Base-by-base conservation (phyloP, 2,888 invertebrate genomes). In the Periphyllus acericola region DNA sequence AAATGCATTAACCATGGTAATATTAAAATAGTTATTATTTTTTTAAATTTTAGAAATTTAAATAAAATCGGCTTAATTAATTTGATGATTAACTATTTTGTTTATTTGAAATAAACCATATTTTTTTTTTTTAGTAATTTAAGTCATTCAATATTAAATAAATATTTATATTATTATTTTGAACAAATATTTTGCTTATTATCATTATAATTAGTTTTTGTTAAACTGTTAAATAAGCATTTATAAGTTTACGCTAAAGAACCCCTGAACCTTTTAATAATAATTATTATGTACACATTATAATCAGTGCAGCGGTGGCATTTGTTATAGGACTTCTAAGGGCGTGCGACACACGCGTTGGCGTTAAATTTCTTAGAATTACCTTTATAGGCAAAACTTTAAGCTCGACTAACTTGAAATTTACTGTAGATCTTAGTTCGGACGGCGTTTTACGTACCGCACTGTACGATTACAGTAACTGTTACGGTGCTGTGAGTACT, bases 381-480 rank as follows among this genome's bases (percentile, higher is more conserved):
- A 76, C 75, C 9, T 76, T 84, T 76, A 76, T 40, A 32, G 66
- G 66, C 34, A 17, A 84, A 84, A 84, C 66, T 84, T 76, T 84
- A 40, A 32, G 32, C 76, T 76, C 66, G 76, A 84, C 40, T 76
- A 32, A 68, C 66, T 84, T 29, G 66, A 84, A 76, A 84, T 76
- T n/a, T 76, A 84, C 46, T 66, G 66, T 66, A 25, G 66, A 84
- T 76, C 66, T 76, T 76, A 40, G 75, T 84, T 76, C 46, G 75
- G 32, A 40, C 29, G 60, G 60, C 21, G 60, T 76, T 83, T 60
- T 76, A 74, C 60, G 60, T 40, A 84, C 40, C 40, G 40, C 60
- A 46, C 14, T 60, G 21, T 25, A 40, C 75, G 83, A 36, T 84
- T 84, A 66, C 34, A 21, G 60, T 40, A 36, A 83, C 75, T n/a